phyloP scores from a whole-genome alignment of 30 jellyfish, hydroid and myxozoan species.

The Cassiopea andromeda region DNA sequence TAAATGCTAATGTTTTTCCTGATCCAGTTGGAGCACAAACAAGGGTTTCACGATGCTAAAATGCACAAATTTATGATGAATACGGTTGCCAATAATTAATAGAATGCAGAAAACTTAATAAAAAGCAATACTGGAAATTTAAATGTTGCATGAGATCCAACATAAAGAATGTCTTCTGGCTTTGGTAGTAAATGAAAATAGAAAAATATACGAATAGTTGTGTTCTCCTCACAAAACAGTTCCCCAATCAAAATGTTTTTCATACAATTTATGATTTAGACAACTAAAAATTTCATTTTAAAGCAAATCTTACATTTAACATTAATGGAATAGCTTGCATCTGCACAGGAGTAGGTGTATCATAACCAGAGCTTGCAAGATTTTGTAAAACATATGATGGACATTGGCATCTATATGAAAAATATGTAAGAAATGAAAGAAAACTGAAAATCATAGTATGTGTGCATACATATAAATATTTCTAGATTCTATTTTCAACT shows the following conservation, averaged over 20 bases:
- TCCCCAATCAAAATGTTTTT: too few species aligned
- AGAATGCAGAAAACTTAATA: background rate
- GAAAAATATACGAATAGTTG: too few species aligned
- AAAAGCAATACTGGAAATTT: background rate
- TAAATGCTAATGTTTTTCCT: conserved; percentile 96
- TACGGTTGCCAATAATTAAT: background rate
- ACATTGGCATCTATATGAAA: conserved; percentile 60
- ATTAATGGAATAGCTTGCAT: conserved; percentile 95
- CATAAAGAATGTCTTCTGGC: too few species aligned
- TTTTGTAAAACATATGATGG: conserved; percentile 47
- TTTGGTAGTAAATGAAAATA: too few species aligned
- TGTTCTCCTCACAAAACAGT: too few species aligned
- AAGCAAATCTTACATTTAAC: conserved; percentile 63
- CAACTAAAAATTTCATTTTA: too few species aligned
- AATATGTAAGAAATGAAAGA: background rate
- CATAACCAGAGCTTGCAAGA: conserved; percentile 67
- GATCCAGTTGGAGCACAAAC: conserved; percentile 99
- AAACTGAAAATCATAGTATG: background rate
- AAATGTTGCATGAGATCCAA: too few species aligned
- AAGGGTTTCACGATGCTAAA: conserved; percentile 86
- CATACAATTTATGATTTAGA: too few species aligned
- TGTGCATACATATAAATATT: background rate
- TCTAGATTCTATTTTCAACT: too few species aligned
- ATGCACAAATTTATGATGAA: background rate
- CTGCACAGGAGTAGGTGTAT: conserved; percentile 90